A percentile compares a stretch with the other conserved stretches of the same genome.
These are phyloP conservation scores for Pocillopora grandis DNA, from an alignment of 92 coral and sea anemone species.

Conservation along the genomic window DNA sequence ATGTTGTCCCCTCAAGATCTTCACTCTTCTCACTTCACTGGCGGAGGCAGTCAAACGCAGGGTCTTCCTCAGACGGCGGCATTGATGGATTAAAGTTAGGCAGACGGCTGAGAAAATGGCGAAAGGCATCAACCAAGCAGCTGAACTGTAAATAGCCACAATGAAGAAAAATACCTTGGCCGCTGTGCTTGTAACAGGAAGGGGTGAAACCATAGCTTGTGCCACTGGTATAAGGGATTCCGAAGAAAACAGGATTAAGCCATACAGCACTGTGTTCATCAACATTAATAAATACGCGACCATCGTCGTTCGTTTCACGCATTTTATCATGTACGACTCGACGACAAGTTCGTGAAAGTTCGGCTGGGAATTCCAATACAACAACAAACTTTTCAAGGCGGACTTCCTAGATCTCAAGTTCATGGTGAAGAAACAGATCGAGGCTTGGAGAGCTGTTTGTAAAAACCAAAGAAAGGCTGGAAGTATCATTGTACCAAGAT, in stretches of 20 bases:
- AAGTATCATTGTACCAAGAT: not conserved
- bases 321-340: slow-evolving; percentile 30
- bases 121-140: slow-evolving; percentile 55
- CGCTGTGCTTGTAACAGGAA: slow-evolving; percentile 4
- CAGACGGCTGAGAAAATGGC: slow-evolving; percentile 47
- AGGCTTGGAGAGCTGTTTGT: slow-evolving; percentile 39
- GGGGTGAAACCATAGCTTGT: slow-evolving; percentile 23
- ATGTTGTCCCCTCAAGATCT: slow-evolving; percentile 44
- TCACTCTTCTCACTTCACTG: slow-evolving; percentile 25
- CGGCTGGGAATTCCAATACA: slow-evolving; percentile 50
- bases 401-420: slow-evolving; percentile 31
- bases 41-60: slow-evolving; percentile 43
- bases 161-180: not conserved
- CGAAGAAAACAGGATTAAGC: slow-evolving; percentile 21
- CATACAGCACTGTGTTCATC: slow-evolving; percentile 34
- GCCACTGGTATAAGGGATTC: slow-evolving; percentile 26
- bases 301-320: slow-evolving; percentile 8
- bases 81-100: slow-evolving; percentile 37
- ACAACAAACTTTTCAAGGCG: slow-evolving; percentile 26
- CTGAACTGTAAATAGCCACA: slow-evolving; percentile 15
- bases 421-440: slow-evolving; percentile 42
- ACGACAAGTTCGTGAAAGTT: slow-evolving; percentile 42
- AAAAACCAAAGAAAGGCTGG: slow-evolving; percentile 33
- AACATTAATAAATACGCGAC: slow-evolving; percentile 7
- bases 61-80: slow-evolving; percentile 27